Evolutionary conservation across 2,113 vertebrate genomes (phyloP).

Genomic region (Prionailurus bengalensis): DNA sequence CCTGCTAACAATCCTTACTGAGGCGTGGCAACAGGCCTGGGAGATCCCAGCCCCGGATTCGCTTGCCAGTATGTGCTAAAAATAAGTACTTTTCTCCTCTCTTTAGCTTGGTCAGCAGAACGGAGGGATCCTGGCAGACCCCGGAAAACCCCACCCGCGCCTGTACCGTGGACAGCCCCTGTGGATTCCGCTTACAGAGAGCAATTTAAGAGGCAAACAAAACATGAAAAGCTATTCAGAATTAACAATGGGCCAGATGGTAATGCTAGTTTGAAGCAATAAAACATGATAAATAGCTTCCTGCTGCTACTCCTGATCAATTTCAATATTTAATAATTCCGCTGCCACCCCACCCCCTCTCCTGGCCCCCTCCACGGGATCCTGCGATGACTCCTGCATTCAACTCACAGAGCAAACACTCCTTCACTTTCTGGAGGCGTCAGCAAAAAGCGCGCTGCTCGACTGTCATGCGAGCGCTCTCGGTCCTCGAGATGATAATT

Average conservation of each 20-base stretch:
- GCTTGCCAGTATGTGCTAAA: background rate
- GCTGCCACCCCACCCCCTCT: slow-evolving; percentile 58
- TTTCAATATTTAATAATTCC: slow-evolving; percentile 82
- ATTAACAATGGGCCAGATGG: slow-evolving; percentile 86
- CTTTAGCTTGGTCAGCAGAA: slow-evolving; percentile 62
- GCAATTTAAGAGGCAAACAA: slow-evolving; percentile 80
- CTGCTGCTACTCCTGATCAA: slow-evolving; percentile 79
- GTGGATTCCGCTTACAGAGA: slow-evolving; percentile 56
- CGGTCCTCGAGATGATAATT: slow-evolving; percentile 59
- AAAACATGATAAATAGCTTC: slow-evolving; percentile 84
- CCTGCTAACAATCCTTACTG: background rate
- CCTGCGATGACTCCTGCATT: background rate
- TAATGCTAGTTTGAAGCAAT: slow-evolving; percentile 75
- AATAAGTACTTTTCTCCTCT: slow-evolving; percentile 44
- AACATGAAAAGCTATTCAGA: slow-evolving; percentile 75
- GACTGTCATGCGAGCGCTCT: background rate
- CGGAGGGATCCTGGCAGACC: slow-evolving; percentile 42
- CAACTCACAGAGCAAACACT: background rate
- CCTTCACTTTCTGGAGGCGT: slow-evolving; percentile 63
- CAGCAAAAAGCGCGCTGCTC: slow-evolving; percentile 64
- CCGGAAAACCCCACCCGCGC: background rate
- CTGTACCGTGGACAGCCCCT: background rate
- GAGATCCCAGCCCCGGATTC: background rate
- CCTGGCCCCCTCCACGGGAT: slow-evolving; percentile 44
- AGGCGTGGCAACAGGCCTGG: background rate